Evolutionary conservation across 2,113 vertebrate genomes (phyloP), one percentile per base, ranked within the genome.

Genomic region (Nipponia nippon): DNA sequence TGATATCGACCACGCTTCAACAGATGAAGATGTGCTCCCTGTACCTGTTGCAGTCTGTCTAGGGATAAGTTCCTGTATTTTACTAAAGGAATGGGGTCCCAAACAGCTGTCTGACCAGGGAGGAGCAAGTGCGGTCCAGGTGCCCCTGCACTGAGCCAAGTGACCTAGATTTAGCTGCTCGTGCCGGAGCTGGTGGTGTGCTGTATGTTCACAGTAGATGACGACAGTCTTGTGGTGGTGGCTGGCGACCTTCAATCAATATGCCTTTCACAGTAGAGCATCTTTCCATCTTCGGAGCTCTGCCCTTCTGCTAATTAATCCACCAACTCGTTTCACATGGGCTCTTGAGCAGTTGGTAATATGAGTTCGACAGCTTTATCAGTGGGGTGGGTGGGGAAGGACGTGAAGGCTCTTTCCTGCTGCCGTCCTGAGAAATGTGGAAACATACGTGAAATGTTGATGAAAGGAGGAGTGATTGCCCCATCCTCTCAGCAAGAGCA

Each of bases 321-420:
- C 96, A 97, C 97, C 96, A 97, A 97, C 97, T 97, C 95, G 0
- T 97, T 97, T 97, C 97, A 96, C 97, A 97, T 96, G 91, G 86
- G 82, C 89, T 95, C 71, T 58, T 85, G 87, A 93, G 84, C 9
- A 6, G 91, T 52, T 90, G 82, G 87, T 80, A 95, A 97, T 95
- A 58, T 80, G 75, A 0, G 42, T 94, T 96, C 67, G 38, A 94
- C 95, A 91, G 93, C 93, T 96, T 96, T 97, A 95, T 95, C 91
- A 91, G 94, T 75, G 79, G 82, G 94, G 93, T 95, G 95, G 94
- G 97, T 55, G 95, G 95, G 53, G 95, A 91, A 55, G 91, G 82
- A 94, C 7, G 4, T 62, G 93, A 86, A 96, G 91, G 62, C 59
- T 91, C 59, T 83, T 93, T 77, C 77, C 84, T 1, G 50, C 82